Evolutionary conservation across 2,888 invertebrate genomes (phyloP).

Genomic region (Rhamnusium bicolor): DNA sequence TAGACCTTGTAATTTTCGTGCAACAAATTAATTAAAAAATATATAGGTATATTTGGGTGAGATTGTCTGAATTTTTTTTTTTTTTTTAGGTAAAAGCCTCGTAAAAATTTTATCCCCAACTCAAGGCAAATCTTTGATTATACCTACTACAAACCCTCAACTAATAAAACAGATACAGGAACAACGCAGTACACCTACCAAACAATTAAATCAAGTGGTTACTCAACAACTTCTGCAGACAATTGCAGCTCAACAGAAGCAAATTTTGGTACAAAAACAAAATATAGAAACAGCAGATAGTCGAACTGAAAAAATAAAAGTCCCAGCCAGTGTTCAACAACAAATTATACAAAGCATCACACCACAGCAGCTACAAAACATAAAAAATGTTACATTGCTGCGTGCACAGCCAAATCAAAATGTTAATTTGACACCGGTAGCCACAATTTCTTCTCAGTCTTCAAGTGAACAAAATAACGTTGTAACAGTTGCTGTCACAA

Average conservation of each 20-base stretch:
- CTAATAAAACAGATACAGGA: slow-evolving; percentile 62
- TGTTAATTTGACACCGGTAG: slow-evolving; percentile 44
- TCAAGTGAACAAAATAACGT: slow-evolving; percentile 48
- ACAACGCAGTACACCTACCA: slow-evolving; percentile 47
- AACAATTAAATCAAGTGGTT: slow-evolving; percentile 59
- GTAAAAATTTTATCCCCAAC: slow-evolving; percentile 69
- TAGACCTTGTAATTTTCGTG: no score
- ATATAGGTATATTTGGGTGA: no score
- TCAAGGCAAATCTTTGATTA: slow-evolving; percentile 71
- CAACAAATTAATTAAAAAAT: no score
- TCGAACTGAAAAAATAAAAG: slow-evolving; percentile 44
- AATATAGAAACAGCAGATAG: slow-evolving; percentile 37
- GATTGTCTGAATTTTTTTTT: no score
- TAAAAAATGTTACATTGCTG: slow-evolving; percentile 68
- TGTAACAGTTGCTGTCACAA: slow-evolving; percentile 57
- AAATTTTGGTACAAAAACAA: slow-evolving; percentile 58
- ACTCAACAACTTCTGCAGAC: slow-evolving; percentile 66
- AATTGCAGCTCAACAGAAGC: slow-evolving; percentile 64
- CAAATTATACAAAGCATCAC: slow-evolving; percentile 66
- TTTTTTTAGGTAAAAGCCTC: slow-evolving; percentile 60
- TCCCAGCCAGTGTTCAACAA: slow-evolving; percentile 59
- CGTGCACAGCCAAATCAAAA: slow-evolving; percentile 55
- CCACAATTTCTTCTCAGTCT: slow-evolving; percentile 40
- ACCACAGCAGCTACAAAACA: slow-evolving; percentile 67
- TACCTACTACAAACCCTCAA: slow-evolving; percentile 69